Base-by-base conservation (phyloP, 2,113 vertebrate species). In the Protomyctophum bolini region DNA sequence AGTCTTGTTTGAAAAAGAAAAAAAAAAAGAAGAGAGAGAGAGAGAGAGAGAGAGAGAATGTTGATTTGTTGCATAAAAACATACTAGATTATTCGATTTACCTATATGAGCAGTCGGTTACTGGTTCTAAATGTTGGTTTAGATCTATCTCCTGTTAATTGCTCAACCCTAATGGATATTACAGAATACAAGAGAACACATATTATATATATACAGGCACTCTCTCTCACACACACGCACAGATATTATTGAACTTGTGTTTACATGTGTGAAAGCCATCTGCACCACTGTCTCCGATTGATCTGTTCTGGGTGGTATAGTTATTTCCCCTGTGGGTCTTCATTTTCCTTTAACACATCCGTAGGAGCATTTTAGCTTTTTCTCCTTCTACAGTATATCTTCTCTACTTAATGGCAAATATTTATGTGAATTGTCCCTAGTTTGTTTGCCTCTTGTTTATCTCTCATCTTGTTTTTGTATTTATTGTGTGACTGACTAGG, bases 181-280 rank as follows among this genome's bases (percentile, higher is more conserved):
- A 41, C 33, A 41, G 33, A 41, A 41, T 41, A 1, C 33, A 1
- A 41, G 5, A 41, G 21, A 21, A 21, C 21, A 21, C 21, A 21
- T 2, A 21, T 21, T 21, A 21, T 21, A 21, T 21, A 21, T 2
- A 41, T 3, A 41, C 33, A 41, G 3, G 33, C 33, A 3, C 58
- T 41, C 10, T 76, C 76, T 78, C 50, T 66, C 41, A n/a, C 11
- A 14, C 58, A 76, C 64, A 74, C n/a, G 48, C 28, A 72, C 11
- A 14, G 54, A 76, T 62, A 74, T 11, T 70, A 76, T n/a, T 80
- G 71, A 82, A 68, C 80, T 86, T 74, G 75, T 69, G 62, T 77
- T 74, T 58, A 73, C 75, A 78, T 82, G 82, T 83, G 76, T 82
- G 85, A 81, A 79, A 58, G 63, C 90, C 88, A 89, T 91, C 86